Conservation (phyloP, 2,888 invertebrate genomes). For the Ceraclea dissimilis region DNA sequence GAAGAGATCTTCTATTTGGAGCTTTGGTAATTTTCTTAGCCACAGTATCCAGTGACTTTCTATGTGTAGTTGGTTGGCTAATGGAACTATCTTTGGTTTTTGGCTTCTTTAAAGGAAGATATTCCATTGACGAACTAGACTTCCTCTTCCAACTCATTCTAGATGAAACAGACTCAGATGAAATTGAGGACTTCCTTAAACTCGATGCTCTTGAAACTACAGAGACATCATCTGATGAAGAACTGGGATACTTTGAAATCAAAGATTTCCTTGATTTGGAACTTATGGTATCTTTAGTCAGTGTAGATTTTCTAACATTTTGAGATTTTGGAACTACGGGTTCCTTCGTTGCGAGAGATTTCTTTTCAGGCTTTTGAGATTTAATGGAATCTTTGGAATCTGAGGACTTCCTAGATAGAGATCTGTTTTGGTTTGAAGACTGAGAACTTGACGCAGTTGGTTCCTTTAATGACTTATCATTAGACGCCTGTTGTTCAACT, state of each 20-base stretch:
- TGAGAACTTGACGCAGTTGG: too few relatives aligned
- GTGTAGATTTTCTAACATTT: not conserved
- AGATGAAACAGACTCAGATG: slow-evolving; percentile 4
- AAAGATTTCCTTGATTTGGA: not conserved
- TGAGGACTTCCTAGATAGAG: not conserved
- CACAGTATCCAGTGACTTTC: not conserved
- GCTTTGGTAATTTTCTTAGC: slow-evolving; percentile 2
- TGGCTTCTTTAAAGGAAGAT: not conserved
- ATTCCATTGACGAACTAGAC: slow-evolving; percentile 5
- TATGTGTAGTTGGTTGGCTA: not conserved
- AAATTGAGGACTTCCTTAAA: slow-evolving; percentile 10
- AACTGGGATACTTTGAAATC: not conserved
- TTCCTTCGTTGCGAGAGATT: not conserved
- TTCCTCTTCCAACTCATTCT: slow-evolving; percentile 4
- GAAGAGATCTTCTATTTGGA: not conserved
- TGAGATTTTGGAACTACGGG: not conserved
- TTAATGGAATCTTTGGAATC: not conserved
- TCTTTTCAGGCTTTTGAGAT: not conserved
- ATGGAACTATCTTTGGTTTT: slow-evolving; percentile 2
- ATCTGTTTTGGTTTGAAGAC: too few relatives aligned
- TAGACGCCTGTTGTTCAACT: not conserved
- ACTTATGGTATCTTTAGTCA: not conserved
- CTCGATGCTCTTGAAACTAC: not conserved
- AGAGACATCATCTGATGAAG: not conserved
- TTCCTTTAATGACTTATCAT: not conserved